A percentile compares a stretch with the other conserved stretches of the same genome.
Conservation (phyloP, 2,888 invertebrate species). For the Calameuta idolon region DNA sequence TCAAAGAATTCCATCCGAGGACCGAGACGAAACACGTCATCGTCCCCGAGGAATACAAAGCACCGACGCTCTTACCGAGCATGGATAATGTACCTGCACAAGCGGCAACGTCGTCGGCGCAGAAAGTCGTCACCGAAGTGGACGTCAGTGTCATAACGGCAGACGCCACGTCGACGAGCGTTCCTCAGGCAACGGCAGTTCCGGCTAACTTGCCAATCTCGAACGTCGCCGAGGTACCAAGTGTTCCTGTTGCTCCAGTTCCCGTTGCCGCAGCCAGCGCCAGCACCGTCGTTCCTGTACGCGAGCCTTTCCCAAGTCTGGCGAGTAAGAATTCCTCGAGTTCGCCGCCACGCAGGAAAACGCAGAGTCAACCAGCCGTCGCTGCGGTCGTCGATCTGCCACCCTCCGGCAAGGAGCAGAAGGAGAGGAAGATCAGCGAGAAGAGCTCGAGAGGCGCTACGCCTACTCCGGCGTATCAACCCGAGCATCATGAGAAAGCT, state of each 20-base stretch:
- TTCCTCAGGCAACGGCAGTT: conserved; percentile 28
- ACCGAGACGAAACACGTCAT: conserved; percentile 43
- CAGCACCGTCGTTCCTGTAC: conserved; percentile 36
- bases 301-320: conserved; percentile 26
- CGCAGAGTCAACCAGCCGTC: conserved; percentile 37
- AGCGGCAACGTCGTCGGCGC: conserved; percentile 37
- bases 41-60: conserved; percentile 38
- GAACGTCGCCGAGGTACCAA: conserved; percentile 34
- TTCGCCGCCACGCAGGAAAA: conserved; percentile 56
- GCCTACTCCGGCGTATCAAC: conserved; percentile 38
- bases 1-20: conserved; percentile 53
- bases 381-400: conserved; percentile 25
- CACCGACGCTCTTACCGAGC: conserved; percentile 35
- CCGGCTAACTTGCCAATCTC: conserved; percentile 26
- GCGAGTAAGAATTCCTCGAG: conserved; percentile 42
- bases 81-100: conserved; percentile 59
- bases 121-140: conserved; percentile 28
- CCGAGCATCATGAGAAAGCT: conserved; percentile 42
- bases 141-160: conserved; percentile 24
- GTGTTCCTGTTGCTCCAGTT: conserved; percentile 36
- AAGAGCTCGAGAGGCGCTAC: conserved; percentile 46
- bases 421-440: conserved; percentile 48
- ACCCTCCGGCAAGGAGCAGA: conserved; percentile 43
- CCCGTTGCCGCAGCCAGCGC: conserved; percentile 38
- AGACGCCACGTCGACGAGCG: conserved; percentile 39